phyloP scores from a whole-genome alignment of 2,113 vertebrate genomes.

The Oncorhynchus clarkii region DNA sequence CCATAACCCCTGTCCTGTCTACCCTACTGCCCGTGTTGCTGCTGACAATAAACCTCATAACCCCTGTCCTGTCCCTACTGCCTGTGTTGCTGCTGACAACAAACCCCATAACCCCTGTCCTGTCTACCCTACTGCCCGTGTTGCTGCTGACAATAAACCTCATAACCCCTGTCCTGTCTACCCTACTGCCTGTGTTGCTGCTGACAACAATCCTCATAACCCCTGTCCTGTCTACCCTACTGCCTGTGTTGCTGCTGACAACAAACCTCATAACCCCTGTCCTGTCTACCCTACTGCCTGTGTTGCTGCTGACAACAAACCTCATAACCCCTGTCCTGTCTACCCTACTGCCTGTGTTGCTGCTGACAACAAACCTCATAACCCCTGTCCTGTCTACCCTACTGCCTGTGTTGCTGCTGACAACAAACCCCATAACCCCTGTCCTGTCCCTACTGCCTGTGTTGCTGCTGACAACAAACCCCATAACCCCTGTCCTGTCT shows the following conservation, averaged over 20 bases:
- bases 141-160: constrained; percentile 16
- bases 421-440: constrained; percentile 22
- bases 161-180: not conserved
- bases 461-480: constrained; percentile 4
- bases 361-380: constrained; percentile 25
- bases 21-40: not conserved
- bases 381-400: not conserved
- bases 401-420: not conserved
- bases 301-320: not conserved
- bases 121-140: not conserved
- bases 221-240: not conserved
- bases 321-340: constrained; percentile 11
- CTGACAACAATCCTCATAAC: constrained; percentile 24
- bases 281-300: not conserved
- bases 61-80: not conserved
- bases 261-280: constrained; percentile 23
- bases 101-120: constrained; percentile 13
- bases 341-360: not conserved
- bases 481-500: constrained; percentile 11
- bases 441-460: not conserved
- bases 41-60: constrained; percentile 24
- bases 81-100: not conserved
- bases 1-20: constrained; percentile 12
- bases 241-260: not conserved
- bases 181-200: not conserved